These are phyloP conservation scores for Aulostomus chinensis DNA, from an alignment of 2,797 vertebrate genomes.

Conservation along the genomic window DNA sequence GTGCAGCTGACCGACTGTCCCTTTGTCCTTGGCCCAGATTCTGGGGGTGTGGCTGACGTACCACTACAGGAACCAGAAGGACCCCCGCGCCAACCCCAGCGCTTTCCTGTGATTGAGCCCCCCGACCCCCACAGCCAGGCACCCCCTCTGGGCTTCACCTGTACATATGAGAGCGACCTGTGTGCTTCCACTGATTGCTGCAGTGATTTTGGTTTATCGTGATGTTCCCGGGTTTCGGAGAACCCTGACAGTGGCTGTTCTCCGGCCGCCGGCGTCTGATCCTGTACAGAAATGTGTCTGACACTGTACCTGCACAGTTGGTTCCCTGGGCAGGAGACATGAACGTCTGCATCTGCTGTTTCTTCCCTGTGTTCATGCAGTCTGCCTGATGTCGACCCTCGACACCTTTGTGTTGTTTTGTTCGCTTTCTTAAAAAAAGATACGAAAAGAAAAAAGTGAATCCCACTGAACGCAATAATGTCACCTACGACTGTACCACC, in stretches of 20 bases:
- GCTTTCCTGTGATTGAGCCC: constrained; percentile 87
- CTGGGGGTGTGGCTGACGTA: constrained; percentile 95
- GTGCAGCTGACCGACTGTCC: background rate
- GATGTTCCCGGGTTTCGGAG: constrained; percentile 1
- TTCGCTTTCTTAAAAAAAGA: background rate
- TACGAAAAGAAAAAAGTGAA: constrained; percentile 2
- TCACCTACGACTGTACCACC: constrained; percentile 4
- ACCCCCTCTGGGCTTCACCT: constrained; percentile 11
- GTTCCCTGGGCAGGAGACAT: constrained; percentile 5
- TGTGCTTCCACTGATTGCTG: constrained; percentile 15
- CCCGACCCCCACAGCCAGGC: background rate
- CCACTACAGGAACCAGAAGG: constrained; percentile 95
- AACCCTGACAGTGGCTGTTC: background rate
- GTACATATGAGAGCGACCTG: constrained; percentile 21
- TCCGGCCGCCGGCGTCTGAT: background rate
- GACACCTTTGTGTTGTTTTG: background rate
- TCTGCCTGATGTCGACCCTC: constrained; percentile 13
- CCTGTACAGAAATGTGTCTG: background rate
- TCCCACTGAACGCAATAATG: constrained; percentile 26
- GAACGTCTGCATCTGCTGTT: constrained; percentile 21
- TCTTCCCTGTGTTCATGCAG: constrained; percentile 13
- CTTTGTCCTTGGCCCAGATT: constrained; percentile 78
- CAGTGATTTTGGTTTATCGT: background rate
- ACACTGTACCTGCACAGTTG: background rate
- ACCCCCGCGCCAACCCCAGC: constrained; percentile 94